Base-by-base conservation (phyloP, 2,888 invertebrate genomes). In the Cacoxenus indagator region DNA sequence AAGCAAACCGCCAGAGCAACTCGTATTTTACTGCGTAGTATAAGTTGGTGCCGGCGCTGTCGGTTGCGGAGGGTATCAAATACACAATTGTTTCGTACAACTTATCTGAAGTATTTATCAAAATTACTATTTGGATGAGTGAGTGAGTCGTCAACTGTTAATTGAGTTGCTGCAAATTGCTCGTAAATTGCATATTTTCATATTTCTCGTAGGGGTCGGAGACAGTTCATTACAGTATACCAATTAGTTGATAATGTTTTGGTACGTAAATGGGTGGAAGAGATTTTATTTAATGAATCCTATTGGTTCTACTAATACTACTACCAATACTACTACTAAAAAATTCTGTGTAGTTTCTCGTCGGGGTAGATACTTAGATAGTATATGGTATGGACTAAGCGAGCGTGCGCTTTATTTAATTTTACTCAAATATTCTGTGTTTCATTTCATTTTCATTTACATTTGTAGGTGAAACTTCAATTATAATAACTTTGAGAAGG, bases 381-480 rank as follows among this genome's bases (percentile, higher is more conserved):
- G 37, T 37, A 4, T 37, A 14, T 37, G 37, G 37, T 37, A 14
- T 37, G 37, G 8, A 1, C 14, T 14, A 51, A 51, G 19, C 51
- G 22, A 51, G 51, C 51, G 51, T 51, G 51, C 51, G 22, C 51
- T 19, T 22, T 22, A 51, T 51, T 51, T 51, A 51, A 51, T 51
- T 51, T 51, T 51, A 22, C 22, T 51, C 22, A 51, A 51, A 51
- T 51, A 51, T 51, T 51, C 22, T 51, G 22, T 51, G 5, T 51
- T 19, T 51, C 22, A 22, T 51, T 31, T 17, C 54, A 8, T 37
- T 65, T 65, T 51, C 64, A 78, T 74, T 80, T 81, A 77, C 83
- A 80, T 80, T 80, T 84, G 83, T 84, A 80, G 84, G 74, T 81
- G 77, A 84, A 82, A 77, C 84, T 84, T 78, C 72, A 81, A 84